Percentiles rank a stretch among this genome's conserved stretches.
These are phyloP conservation scores for Drosophila nigrodunni DNA, from an alignment of 1,140 invertebrate genomes.

Conservation along the genomic window DNA sequence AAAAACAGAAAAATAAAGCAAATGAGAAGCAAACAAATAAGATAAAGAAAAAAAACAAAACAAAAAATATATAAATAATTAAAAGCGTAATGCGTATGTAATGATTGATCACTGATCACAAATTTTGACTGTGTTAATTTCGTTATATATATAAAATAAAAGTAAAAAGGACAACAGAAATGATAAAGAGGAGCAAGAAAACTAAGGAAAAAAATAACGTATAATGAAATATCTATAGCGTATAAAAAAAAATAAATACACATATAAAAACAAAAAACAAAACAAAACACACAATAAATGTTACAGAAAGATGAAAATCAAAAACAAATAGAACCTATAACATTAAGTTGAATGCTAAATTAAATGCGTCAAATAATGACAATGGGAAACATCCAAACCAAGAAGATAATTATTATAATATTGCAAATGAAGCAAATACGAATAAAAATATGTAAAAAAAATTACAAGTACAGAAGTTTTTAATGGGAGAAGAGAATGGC, in stretches of 20 bases:
- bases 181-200: slow-evolving; percentile 36
- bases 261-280: slow-evolving; percentile 56
- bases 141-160: slow-evolving; percentile 74
- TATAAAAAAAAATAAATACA: slow-evolving; percentile 67
- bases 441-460: slow-evolving; percentile 76
- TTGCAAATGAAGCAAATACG: slow-evolving; percentile 81
- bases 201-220: slow-evolving; percentile 57
- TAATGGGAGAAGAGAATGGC: not conserved
- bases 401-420: slow-evolving; percentile 82
- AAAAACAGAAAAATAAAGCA: slow-evolving; percentile 20
- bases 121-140: slow-evolving; percentile 84
- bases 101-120: slow-evolving; percentile 84
- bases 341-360: slow-evolving; percentile 79
- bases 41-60: slow-evolving; percentile 28
- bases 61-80: slow-evolving; percentile 58
- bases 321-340: slow-evolving; percentile 68
- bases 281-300: slow-evolving; percentile 71
- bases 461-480: slow-evolving; percentile 35
- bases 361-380: slow-evolving; percentile 50
- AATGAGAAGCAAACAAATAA: slow-evolving; percentile 28
- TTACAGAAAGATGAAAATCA: slow-evolving; percentile 66
- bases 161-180: slow-evolving; percentile 47
- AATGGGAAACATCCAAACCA: slow-evolving; percentile 65
- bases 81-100: slow-evolving; percentile 81
- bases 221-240: slow-evolving; percentile 79